Conservation (phyloP, 92 coral and sea anemone genomes). For the Isaurus tuberculatus region DNA sequence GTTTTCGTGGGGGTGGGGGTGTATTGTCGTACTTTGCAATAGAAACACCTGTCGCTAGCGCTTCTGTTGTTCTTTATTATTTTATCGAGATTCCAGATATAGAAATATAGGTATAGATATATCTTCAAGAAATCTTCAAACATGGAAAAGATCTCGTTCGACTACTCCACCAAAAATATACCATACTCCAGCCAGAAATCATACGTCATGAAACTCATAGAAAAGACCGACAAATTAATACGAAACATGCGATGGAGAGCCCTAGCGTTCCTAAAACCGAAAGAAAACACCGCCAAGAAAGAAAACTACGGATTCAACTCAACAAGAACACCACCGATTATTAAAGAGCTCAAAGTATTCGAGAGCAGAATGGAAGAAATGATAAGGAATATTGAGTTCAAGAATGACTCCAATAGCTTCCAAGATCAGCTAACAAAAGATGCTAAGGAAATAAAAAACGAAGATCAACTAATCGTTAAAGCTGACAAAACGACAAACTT, state of each 20-base stretch:
- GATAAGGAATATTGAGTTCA: slow-evolving; percentile 19
- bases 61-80: too few species aligned
- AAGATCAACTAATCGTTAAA: neutral
- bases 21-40: too few species aligned
- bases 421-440: neutral
- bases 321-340: slow-evolving; percentile 26
- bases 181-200: too few species aligned
- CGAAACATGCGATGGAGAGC: slow-evolving; percentile 38
- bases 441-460: slow-evolving; percentile 1
- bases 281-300: slow-evolving; percentile 7
- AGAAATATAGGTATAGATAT: too few species aligned
- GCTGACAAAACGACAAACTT: slow-evolving; percentile 61
- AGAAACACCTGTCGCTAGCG: too few species aligned
- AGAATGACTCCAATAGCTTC: slow-evolving; percentile 14
- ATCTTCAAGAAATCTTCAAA: too few species aligned
- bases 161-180: too few species aligned
- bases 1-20: too few species aligned
- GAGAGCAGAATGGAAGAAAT: slow-evolving; percentile 21
- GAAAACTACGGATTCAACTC: slow-evolving; percentile 23
- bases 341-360: slow-evolving; percentile 15
- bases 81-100: too few species aligned
- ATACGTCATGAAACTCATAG: neutral
- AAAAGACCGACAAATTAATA: slow-evolving; percentile 20
- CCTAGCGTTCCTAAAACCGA: neutral
- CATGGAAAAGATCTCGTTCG: too few species aligned